A percentile compares a stretch with the other conserved stretches of the same genome.
Conservation (phyloP, 2,888 invertebrate species). For the Leucania comma region DNA sequence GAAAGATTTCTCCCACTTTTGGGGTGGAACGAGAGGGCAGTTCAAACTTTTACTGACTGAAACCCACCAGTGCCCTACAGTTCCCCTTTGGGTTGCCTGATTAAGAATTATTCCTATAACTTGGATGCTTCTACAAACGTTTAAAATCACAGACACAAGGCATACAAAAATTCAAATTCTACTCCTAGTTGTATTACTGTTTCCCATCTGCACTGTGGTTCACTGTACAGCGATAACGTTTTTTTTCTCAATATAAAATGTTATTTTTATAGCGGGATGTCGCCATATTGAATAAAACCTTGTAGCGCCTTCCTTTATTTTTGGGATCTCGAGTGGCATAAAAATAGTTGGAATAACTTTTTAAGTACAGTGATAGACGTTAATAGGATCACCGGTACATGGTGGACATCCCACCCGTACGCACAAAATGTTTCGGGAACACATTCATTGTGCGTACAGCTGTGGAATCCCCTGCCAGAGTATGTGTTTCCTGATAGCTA, state of each 20-base stretch:
- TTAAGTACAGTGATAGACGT: slow-evolving; percentile 1
- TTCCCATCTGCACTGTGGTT: slow-evolving; percentile 21
- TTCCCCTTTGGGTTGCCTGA: too few species aligned
- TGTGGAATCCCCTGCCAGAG: too few species aligned
- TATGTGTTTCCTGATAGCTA: too few species aligned
- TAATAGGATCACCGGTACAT: not conserved
- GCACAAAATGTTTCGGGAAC: too few species aligned
- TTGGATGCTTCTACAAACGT: too few species aligned
- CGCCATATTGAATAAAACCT: slow-evolving; percentile 60
- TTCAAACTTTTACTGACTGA: too few species aligned
- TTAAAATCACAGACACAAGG: too few species aligned
- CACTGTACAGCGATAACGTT: slow-evolving; percentile 50
- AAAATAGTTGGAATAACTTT: slow-evolving; percentile 22
- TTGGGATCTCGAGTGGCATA: slow-evolving; percentile 36
- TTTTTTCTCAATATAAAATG: slow-evolving; percentile 61
- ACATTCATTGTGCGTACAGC: too few species aligned
- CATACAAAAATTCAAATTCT: not conserved
- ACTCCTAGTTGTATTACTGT: slow-evolving; percentile 36
- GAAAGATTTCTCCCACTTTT: too few species aligned
- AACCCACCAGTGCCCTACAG: too few species aligned
- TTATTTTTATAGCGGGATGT: slow-evolving; percentile 64
- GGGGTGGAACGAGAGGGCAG: too few species aligned
- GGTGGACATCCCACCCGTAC: not conserved
- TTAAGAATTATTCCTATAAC: too few species aligned
- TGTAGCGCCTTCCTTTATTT: slow-evolving; percentile 54